Base-by-base conservation (phyloP, 2,113 vertebrate genomes). In the Calidris pygmaea region DNA sequence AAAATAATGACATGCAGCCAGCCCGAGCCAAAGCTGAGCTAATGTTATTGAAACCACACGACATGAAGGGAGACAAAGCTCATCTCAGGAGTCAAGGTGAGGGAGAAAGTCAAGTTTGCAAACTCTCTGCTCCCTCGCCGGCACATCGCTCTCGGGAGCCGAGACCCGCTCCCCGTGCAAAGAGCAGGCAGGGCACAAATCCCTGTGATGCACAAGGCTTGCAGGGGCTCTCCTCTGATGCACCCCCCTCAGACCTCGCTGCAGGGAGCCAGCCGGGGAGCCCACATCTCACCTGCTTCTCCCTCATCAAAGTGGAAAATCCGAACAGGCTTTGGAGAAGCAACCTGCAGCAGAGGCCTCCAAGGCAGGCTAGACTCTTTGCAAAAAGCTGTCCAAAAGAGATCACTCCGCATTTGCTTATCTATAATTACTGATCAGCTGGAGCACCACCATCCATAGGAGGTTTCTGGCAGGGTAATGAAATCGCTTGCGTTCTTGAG, bases 361-460 rank as follows among this genome's bases (percentile, higher is more conserved):
- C 18, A 10, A 81, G 79, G 68, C 67, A 80, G 72, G 26, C 76
- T 68, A 74, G 80, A 81, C 14, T 17, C 60, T 62, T 55, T 8
- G 34, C 78, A 81, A 58, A 63, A 89, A 70, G 59, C 60, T 14
- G 3, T 75, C 72, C 79, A 65, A 60, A 78, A 80, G 63, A 90
- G 48, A 95, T 83, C 73, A n/a, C 56, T 86, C 58, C n/a, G 34
- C 50, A 83, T 85, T 81, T 89, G 71, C 77, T 90, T 89, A 77
- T 93, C 95, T 96, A 18, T 73, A 97, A 93, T 96, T 95, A 96
- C 88, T 72, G 66, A 95, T 93, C 75, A 84, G 85, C 56, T 6
- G 1, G 73, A 92, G 60, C 8, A 0, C 43, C 72, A 62, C 75
- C 89, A 92, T 71, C 86, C 94, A 68, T 9, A 75, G 86, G 89